Evolutionary conservation across 2,888 invertebrate species (phyloP).

Genomic region (Ophion costatus): DNA sequence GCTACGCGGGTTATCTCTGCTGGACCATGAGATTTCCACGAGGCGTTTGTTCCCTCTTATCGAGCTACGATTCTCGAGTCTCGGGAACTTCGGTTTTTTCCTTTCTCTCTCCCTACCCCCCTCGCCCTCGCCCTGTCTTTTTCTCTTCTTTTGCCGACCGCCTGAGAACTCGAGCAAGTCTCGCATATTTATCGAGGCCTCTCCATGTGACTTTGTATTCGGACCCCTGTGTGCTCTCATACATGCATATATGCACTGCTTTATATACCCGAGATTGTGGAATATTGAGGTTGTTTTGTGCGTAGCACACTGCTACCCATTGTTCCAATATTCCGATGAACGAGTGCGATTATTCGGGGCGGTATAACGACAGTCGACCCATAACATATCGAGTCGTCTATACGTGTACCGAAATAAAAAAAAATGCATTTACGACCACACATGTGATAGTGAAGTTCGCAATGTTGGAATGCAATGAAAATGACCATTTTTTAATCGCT

Average conservation of each 20-base stretch:
- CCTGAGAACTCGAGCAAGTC: constrained; percentile 10
- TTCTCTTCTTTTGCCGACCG: no score
- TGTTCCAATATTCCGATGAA: constrained; percentile 62
- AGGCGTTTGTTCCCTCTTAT: constrained; percentile 42
- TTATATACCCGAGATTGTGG: constrained; percentile 41
- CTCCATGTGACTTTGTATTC: constrained; percentile 11
- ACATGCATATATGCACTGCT: constrained; percentile 17
- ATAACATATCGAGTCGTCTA: background rate
- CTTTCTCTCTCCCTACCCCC: background rate
- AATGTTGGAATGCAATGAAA: no score
- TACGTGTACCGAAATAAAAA: background rate
- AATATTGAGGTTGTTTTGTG: constrained; percentile 50
- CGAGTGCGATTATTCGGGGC: constrained; percentile 47
- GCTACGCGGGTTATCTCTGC: constrained; percentile 23
- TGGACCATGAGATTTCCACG: constrained; percentile 38
- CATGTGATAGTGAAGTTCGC: no score
- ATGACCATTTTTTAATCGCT: no score
- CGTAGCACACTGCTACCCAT: constrained; percentile 35
- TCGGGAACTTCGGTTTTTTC: background rate
- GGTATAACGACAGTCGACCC: constrained; percentile 1
- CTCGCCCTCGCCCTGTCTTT: no score
- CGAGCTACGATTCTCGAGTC: constrained; percentile 15
- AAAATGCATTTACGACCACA: no score
- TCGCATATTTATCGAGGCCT: constrained; percentile 19
- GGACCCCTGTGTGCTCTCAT: background rate